These are phyloP conservation scores for Brachionus rotundiformis DNA, from an alignment of 1,140 invertebrate species.

Conservation along the genomic window DNA sequence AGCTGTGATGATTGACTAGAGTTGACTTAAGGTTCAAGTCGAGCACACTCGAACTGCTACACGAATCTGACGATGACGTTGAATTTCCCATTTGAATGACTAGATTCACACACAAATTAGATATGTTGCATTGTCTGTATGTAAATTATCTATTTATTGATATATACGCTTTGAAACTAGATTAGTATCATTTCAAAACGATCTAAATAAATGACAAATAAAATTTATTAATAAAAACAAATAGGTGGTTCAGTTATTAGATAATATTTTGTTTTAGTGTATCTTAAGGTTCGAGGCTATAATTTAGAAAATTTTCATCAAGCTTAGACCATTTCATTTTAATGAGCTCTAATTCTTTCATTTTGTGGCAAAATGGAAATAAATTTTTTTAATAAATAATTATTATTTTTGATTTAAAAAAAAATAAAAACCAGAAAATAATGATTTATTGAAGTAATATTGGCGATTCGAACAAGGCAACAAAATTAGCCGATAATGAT, in stretches of 20 bases:
- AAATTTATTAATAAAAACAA: not conserved
- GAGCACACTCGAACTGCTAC: not conserved
- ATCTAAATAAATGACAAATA: constrained; percentile 5
- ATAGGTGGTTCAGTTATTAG: not conserved
- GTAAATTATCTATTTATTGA: not conserved
- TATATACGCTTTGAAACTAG: not conserved
- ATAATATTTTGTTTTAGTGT: not conserved
- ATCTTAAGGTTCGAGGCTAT: too few relatives aligned
- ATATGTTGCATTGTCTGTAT: not conserved
- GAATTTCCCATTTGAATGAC: not conserved
- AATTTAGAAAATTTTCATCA: too few relatives aligned
- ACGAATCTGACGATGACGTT: not conserved
- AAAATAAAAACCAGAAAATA: not conserved
- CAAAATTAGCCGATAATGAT: not conserved
- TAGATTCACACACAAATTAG: not conserved
- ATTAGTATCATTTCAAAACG: not conserved
- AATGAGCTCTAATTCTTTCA: too few relatives aligned
- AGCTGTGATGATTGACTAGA: not conserved
- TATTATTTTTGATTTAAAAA: too few relatives aligned
- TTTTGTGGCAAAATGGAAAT: too few relatives aligned
- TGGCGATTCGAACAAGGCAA: not conserved
- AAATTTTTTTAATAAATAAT: too few relatives aligned
- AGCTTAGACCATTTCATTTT: too few relatives aligned
- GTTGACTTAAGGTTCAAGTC: not conserved
- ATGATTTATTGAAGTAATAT: not conserved